phyloP scores from a whole-genome alignment of 2,888 invertebrate species.

The Teleiodes luculella region DNA sequence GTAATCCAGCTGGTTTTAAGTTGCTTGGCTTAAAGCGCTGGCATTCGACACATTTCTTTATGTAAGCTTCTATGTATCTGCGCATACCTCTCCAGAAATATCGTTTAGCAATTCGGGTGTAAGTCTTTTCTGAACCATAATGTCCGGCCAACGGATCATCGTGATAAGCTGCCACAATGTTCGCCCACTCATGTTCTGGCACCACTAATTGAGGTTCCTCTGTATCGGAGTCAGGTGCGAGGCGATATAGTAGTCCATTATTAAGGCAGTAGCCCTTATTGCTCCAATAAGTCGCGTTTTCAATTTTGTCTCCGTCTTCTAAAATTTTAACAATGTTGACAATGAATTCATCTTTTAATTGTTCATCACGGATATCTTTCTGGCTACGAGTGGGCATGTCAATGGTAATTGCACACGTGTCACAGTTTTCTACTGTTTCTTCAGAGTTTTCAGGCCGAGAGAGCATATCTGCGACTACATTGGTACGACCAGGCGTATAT shows the following conservation, averaged over 20 bases:
- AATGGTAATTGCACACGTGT: not conserved
- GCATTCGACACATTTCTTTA: slow-evolving; percentile 19
- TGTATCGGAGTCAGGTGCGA: slow-evolving; percentile 16
- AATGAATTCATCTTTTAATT: not conserved
- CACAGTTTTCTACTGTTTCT: not conserved
- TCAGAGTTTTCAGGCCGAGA: slow-evolving; percentile 6
- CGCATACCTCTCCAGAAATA: slow-evolving; percentile 25
- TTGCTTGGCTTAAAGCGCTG: slow-evolving; percentile 23
- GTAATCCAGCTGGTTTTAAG: slow-evolving; percentile 21
- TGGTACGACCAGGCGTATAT: slow-evolving; percentile 15
- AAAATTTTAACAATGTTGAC: not conserved
- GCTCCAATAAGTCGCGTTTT: slow-evolving; percentile 18
- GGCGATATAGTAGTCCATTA: slow-evolving; percentile 27
- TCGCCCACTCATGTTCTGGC: slow-evolving; percentile 22
- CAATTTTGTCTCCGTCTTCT: not conserved
- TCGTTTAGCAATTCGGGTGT: slow-evolving; percentile 13
- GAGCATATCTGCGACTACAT: slow-evolving; percentile 17
- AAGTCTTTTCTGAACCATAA: slow-evolving; percentile 19
- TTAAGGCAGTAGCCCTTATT: slow-evolving; percentile 22
- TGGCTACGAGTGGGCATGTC: not conserved
- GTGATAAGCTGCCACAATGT: slow-evolving; percentile 26
- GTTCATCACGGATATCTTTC: not conserved
- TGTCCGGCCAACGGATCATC: slow-evolving; percentile 31
- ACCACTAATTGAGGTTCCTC: slow-evolving; percentile 23
- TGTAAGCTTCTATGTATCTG: slow-evolving; percentile 17